Evolutionary conservation across 2,113 vertebrate genomes (phyloP), one percentile per base, ranked within the genome.

Genomic region (Dryoscopus gambensis): DNA sequence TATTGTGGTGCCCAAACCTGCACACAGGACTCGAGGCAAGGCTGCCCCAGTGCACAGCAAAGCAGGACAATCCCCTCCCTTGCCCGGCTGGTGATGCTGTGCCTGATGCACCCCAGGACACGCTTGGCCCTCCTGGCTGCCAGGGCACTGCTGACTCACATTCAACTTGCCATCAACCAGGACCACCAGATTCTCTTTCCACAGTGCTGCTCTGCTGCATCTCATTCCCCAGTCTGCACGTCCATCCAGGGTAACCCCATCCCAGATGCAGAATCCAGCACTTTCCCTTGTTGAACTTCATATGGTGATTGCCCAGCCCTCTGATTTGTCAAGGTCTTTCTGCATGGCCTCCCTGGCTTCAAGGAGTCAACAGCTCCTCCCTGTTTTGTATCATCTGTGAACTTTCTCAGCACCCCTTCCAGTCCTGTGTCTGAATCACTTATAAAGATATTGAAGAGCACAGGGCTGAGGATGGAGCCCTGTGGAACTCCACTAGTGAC

Each of bases 1-100:
- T 13, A 18, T 18, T 59, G 13, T 7, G 16, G 17, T 3, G 5
- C 11, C 31, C 53, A 50, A 22, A 31, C 10, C 25, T 50, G 37
- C 14, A 1, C 31, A 2, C 17, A 42, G 1, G 0, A 42, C 37
- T 50, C 0, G 0, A 75, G 35, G 9, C 49, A 30, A 57, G 19
- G 42, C 15, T 0, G 0, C 15, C 23, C 4, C 50, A 40, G 24
- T 0, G 5, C 28, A 56, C 35, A 56, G 60, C 20, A 75, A 30
- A 75, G 10, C 1, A 1, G 35, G 42, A 49, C 60, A 85, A 85
- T 56, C n/a, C 19, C 15, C 30, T 56, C 60, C 35, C 30, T 30
- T 40, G 42, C 35, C 16, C 1, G 0, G 15, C 35, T 56, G 46
- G 28, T 0, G 1, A 47, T 65, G n/a, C 30, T 75, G 35, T n/a